A percentile compares a stretch with the other conserved stretches of the same genome.
Conservation (phyloP, 2,888 invertebrate genomes). For the Ophion ellenae region DNA sequence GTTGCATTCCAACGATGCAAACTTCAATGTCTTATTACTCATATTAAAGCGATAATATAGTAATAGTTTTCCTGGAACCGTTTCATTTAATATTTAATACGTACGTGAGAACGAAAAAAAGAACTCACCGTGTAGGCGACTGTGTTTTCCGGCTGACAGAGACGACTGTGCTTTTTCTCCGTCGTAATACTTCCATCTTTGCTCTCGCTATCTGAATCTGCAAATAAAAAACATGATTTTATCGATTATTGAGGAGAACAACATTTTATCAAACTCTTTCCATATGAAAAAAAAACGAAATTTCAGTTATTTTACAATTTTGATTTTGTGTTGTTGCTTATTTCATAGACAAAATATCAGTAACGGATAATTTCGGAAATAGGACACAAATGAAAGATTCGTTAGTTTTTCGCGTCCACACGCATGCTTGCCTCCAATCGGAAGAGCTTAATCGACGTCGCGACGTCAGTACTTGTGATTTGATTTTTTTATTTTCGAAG, state of each 20-base stretch:
- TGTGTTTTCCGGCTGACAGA: slow-evolving; percentile 89
- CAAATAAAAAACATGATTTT: slow-evolving; percentile 69
- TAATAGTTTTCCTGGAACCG: neutral
- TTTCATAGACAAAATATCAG: neutral
- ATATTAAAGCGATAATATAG: no score
- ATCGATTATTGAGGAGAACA: neutral
- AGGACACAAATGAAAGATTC: no score
- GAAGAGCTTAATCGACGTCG: neutral
- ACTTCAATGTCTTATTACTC: no score
- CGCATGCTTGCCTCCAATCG: no score
- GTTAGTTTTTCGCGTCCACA: no score
- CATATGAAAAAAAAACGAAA: no score
- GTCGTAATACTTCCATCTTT: slow-evolving; percentile 82
- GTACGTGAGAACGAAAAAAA: neutral
- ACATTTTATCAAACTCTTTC: no score
- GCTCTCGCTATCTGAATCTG: slow-evolving; percentile 88
- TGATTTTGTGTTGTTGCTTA: neutral
- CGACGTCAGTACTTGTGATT: neutral
- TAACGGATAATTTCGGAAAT: no score
- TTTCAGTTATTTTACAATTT: neutral
- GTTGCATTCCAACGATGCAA: no score
- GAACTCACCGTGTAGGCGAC: slow-evolving; percentile 90
- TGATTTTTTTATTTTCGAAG: slow-evolving; percentile 1
- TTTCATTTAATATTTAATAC: neutral
- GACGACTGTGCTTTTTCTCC: slow-evolving; percentile 86